Base-by-base conservation (phyloP, 2,888 invertebrate genomes). In the Achlya flavicornis region DNA sequence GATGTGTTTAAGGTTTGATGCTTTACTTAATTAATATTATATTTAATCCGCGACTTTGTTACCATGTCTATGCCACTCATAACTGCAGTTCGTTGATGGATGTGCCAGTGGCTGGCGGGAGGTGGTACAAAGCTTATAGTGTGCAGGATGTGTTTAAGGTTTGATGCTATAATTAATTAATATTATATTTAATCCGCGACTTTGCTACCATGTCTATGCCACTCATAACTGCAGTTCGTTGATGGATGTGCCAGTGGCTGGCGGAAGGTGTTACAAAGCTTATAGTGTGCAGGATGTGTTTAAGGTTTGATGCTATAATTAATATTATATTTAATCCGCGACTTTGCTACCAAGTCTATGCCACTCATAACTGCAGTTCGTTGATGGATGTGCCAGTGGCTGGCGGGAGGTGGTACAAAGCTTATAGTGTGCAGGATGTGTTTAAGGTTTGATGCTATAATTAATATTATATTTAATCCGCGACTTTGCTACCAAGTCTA, bases 81-180 rank as follows among this genome's bases (percentile, higher is more conserved):
- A 71, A 75, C 5, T 66, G 75, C 1, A 77, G 83, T 0, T 35
- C 64, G 0, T 38, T 88, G 3, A 81, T 94, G 70, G 76, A 83
- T 10, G 67, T 94, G n/a, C 74, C 81, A 0, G 79, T 91, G 1
- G 79, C 79, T 0, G 78, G 83, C 0, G 84, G 83, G 4, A 88
- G 88, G 33, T 96, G 96, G 95, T 94, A 94, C 75, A 95, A 95
- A 78, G 95, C 95, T 0, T 90, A 86, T 60, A 90, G 89, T 0
- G 63, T 96, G 0, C 83, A 90, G 14, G 94, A 95, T 72, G 86
- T 96, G 14, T 95, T 96, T 73, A 85, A 91, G 75, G 90, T 95
- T 12, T 43, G 43, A 43, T 14, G 12, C 43, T 43, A 14, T 5
- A 6, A 0, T 14, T 6, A 43, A 4, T 12, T 43, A 6, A 14